Percentiles rank a stretch among this genome's conserved stretches.
Conservation (phyloP, 2,888 invertebrate species). For the Lycia hirtaria region DNA sequence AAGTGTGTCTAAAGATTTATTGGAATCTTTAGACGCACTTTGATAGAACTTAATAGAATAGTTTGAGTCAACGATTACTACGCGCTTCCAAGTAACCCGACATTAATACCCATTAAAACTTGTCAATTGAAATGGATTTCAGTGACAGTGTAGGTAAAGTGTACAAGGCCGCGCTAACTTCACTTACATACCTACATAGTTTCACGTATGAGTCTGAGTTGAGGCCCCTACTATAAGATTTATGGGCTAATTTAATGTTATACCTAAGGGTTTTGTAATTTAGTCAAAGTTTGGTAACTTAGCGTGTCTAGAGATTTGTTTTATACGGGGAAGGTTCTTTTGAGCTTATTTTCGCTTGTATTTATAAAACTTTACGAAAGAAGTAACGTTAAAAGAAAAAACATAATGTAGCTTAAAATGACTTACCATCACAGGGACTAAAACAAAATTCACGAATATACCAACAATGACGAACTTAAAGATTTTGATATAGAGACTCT, state of each 20-base stretch:
- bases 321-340: not conserved
- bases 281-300: not conserved
- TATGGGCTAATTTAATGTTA: constrained; percentile 6
- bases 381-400: not conserved
- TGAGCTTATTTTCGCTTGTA: not conserved
- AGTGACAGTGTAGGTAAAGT: constrained; percentile 44
- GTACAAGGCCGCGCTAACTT: constrained; percentile 49
- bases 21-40: too few species aligned
- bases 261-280: constrained; percentile 4
- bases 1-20: too few species aligned
- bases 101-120: constrained; percentile 51
- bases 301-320: not conserved
- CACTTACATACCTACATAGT: constrained; percentile 33
- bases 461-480: too few species aligned
- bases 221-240: constrained; percentile 27
- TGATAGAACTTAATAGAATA: not conserved
- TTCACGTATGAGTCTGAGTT: constrained; percentile 30
- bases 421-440: too few species aligned
- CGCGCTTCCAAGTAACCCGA: not conserved
- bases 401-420: too few species aligned
- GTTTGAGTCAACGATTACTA: not conserved
- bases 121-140: constrained; percentile 52
- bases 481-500: too few species aligned
- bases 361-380: not conserved
- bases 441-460: too few species aligned